Evolutionary conservation across 2,797 vertebrate genomes (phyloP).

Genomic region (Characodon lateralis): DNA sequence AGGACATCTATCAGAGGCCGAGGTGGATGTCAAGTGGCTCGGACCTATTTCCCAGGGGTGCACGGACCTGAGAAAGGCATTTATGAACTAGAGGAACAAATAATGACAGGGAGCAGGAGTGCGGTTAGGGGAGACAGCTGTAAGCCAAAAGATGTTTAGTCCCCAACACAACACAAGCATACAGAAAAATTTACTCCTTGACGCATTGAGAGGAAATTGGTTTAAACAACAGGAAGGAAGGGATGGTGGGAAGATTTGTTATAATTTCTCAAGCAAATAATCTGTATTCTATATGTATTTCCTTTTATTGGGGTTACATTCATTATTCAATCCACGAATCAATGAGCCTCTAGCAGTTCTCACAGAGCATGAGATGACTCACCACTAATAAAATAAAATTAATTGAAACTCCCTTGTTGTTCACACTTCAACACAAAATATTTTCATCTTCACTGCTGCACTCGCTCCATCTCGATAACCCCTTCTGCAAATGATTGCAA

Average conservation of each 20-base stretch:
- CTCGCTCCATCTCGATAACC: conserved; percentile 28
- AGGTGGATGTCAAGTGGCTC: conserved; percentile 65
- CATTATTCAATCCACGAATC: conserved; percentile 63
- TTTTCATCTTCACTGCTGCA: conserved; percentile 29
- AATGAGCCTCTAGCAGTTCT: conserved; percentile 52
- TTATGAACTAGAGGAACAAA: conserved; percentile 71
- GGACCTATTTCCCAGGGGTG: conserved; percentile 64
- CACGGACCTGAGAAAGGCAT: conserved; percentile 49
- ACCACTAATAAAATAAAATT: conserved; percentile 48
- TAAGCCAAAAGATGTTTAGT: conserved; percentile 32
- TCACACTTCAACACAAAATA: conserved; percentile 37
- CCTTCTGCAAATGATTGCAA: conserved; percentile 18
- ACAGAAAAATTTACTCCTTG: conserved; percentile 25
- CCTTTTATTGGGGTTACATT: conserved; percentile 53
- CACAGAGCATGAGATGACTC: conserved; percentile 59
- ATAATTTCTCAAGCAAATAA: conserved; percentile 56
- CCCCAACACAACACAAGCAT: conserved; percentile 24
- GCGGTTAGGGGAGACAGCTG: conserved; percentile 30
- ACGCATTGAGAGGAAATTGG: conserved; percentile 33
- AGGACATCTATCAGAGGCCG: conserved; percentile 70
- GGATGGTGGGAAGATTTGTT: conserved; percentile 30
- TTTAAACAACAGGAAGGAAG: conserved; percentile 23
- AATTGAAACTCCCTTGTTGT: conserved; percentile 60
- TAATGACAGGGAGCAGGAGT: conserved; percentile 55
- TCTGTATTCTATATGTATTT: conserved; percentile 57